These are phyloP conservation scores for Corythoichthys intestinalis DNA, from an alignment of 2,113 vertebrate genomes.

Conservation along the genomic window DNA sequence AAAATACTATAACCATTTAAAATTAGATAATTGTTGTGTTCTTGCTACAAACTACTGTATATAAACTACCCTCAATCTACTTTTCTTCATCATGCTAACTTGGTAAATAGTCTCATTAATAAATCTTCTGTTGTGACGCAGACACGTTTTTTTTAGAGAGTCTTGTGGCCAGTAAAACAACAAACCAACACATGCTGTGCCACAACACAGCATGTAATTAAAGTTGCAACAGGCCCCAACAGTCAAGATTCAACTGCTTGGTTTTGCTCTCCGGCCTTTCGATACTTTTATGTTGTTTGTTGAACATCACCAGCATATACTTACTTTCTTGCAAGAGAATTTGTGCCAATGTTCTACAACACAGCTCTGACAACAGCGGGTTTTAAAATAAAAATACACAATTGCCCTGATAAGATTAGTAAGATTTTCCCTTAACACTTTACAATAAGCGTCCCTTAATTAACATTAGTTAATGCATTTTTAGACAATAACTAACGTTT, in stretches of 20 bases:
- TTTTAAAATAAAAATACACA: too few relatives aligned
- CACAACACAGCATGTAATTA: slow-evolving; percentile 39
- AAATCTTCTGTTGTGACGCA: slow-evolving; percentile 13
- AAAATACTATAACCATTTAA: background rate
- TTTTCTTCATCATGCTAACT: background rate
- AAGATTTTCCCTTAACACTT: too few relatives aligned
- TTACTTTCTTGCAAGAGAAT: slow-evolving; percentile 9
- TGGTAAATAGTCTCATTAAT: background rate
- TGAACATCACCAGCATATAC: background rate
- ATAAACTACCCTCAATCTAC: background rate
- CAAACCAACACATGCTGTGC: slow-evolving; percentile 39
- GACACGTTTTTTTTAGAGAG: slow-evolving; percentile 2
- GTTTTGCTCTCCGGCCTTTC: slow-evolving; percentile 10
- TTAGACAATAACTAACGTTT: too few relatives aligned
- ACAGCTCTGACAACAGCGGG: too few relatives aligned
- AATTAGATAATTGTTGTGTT: too few relatives aligned
- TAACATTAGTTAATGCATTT: too few relatives aligned
- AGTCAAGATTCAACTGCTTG: slow-evolving; percentile 1
- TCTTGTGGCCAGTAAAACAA: slow-evolving; percentile 22
- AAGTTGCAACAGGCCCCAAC: slow-evolving; percentile 22
- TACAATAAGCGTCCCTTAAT: too few relatives aligned
- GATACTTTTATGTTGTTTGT: slow-evolving; percentile 5
- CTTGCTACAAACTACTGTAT: too few relatives aligned
- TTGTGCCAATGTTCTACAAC: slow-evolving; percentile 19
- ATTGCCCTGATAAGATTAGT: too few relatives aligned